Percentiles rank a stretch among this genome's conserved stretches.
phyloP scores from a whole-genome alignment of 1,140 invertebrate genomes.

The Euschistus heros region DNA sequence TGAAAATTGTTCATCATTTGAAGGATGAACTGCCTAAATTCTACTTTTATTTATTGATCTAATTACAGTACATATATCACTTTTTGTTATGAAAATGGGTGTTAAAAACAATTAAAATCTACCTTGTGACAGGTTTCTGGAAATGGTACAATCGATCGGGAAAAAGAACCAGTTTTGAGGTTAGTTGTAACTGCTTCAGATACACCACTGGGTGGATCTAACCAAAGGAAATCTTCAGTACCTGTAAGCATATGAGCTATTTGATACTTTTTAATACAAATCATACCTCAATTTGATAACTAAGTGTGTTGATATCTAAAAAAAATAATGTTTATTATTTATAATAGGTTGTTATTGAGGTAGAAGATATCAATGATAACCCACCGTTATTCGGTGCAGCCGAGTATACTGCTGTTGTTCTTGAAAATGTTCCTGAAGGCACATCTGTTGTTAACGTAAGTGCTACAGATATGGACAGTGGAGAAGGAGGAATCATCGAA shows the following conservation, averaged over 20 bases:
- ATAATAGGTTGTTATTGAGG: conserved; percentile 48
- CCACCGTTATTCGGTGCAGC: conserved; percentile 42
- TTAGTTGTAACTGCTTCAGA: conserved; percentile 63
- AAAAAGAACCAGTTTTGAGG: conserved; percentile 54
- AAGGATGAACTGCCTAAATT: too few species aligned
- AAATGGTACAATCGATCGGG: conserved; percentile 60
- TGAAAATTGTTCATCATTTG: too few species aligned
- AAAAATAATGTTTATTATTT: not conserved
- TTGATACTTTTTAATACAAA: too few species aligned
- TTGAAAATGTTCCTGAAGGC: conserved; percentile 59
- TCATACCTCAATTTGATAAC: too few species aligned
- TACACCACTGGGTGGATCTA: conserved; percentile 50
- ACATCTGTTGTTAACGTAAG: conserved; percentile 59
- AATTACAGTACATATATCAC: too few species aligned
- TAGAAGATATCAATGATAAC: conserved; percentile 77
- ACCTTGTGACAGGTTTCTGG: conserved; percentile 43
- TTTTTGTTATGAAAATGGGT: not conserved
- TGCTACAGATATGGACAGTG: conserved; percentile 67
- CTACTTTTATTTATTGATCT: not conserved
- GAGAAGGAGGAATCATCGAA: conserved; percentile 49
- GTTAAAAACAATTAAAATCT: conserved; percentile 12
- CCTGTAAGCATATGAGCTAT: conserved; percentile 30
- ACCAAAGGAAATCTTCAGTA: conserved; percentile 48
- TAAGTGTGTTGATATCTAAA: too few species aligned
- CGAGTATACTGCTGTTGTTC: conserved; percentile 45